Base-by-base conservation (phyloP, 2,797 vertebrate genomes). In the Dallia pectoralis region DNA sequence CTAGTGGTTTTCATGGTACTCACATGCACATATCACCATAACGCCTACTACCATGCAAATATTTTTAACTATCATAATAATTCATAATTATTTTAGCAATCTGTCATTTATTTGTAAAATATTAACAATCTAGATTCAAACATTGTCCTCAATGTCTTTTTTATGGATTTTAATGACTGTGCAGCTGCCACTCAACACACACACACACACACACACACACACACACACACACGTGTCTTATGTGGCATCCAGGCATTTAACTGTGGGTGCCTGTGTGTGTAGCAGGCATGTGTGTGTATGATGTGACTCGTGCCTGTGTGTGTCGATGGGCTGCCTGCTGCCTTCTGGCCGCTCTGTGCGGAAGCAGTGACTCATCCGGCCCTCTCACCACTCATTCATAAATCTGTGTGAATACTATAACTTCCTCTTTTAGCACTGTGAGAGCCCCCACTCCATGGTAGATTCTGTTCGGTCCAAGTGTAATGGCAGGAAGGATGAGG, bases 311-410 rank as follows among this genome's bases (percentile, higher is more conserved):
- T 85, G 84, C 79, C 73, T 74, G 27, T 86, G 84, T 78, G 77
- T 36, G 67, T 22, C 86, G 82, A 87, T 87, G 73, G 82, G 84
- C 82, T 79, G 85, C 84, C 78, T 84, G 84, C 87, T 89, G 87
- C 86, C 85, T 88, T 78, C 81, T 88, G 87, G 86, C 87, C 86
- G 78, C 30, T 76, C 78, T 68, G 77, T 77, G 76, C 77, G 67
- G 85, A 91, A 91, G 87, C 80, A 73, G 84, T 92, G 90, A 93
- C 87, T 93, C 89, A 93, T 91, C 87, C 76, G 74, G 30, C 75
- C 75, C 88, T 90, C 84, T 88, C 87, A 59, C 74, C 78, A 76
- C 88, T 92, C 91, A 92, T 91, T 93, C 91, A 92, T 91, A 91
- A 91, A 91, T 89, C 83, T 85, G 83, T 70, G 67, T 82, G 87